Evolutionary conservation across 2,888 invertebrate species (phyloP).

Genomic region (Sarcophaga caerulescens): DNA sequence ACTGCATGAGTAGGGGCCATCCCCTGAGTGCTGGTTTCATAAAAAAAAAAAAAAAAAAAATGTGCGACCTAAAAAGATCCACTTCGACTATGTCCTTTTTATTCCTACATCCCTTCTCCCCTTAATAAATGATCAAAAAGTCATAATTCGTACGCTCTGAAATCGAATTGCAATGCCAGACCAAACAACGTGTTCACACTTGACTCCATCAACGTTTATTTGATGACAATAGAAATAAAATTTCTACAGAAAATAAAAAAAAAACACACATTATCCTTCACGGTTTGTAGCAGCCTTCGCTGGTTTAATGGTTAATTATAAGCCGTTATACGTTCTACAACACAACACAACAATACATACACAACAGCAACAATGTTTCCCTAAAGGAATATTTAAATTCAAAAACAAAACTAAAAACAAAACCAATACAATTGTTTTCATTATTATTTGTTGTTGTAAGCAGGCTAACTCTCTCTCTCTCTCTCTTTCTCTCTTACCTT

Average conservation of each 20-base stretch:
- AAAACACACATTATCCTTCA: neutral
- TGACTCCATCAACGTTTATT: neutral
- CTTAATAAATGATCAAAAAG: too few relatives aligned
- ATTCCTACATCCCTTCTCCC: too few relatives aligned
- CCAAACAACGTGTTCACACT: neutral
- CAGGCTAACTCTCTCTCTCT: too few relatives aligned
- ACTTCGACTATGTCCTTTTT: too few relatives aligned
- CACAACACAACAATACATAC: neutral
- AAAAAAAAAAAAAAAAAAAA: too few relatives aligned
- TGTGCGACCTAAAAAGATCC: too few relatives aligned
- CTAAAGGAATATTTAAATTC: neutral
- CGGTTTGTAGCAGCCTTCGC: constrained; percentile 3
- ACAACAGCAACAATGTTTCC: neutral
- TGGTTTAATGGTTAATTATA: constrained; percentile 34
- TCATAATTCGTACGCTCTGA: too few relatives aligned
- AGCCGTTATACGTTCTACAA: neutral
- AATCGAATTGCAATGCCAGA: neutral
- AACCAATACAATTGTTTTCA: neutral
- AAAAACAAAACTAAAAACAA: neutral
- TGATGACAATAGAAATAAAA: neutral
- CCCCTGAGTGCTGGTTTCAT: too few relatives aligned
- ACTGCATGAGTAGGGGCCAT: too few relatives aligned
- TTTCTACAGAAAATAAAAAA: neutral
- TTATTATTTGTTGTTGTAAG: neutral
- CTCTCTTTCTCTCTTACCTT: too few relatives aligned